phyloP scores from a whole-genome alignment of 92 coral and sea anemone species.

The Phenganax marumi region DNA sequence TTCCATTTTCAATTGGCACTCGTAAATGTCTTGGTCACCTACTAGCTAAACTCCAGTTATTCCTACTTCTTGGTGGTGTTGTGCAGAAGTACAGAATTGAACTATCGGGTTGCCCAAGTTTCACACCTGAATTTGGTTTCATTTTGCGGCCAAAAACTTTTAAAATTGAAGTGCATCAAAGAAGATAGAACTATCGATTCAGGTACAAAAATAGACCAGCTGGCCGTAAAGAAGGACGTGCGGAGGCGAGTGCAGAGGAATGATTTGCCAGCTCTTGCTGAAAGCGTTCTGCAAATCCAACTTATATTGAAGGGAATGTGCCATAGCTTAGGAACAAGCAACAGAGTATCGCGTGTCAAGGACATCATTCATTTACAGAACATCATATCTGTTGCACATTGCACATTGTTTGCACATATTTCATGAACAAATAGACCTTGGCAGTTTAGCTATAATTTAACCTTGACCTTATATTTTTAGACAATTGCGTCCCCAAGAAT shows the following conservation, averaged over 20 bases:
- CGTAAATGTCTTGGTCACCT: conserved; percentile 91
- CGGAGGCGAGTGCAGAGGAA: background rate
- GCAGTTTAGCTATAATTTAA: conserved; percentile 13
- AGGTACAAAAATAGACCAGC: background rate
- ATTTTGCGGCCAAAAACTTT: conserved; percentile 82
- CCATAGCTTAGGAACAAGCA: too few relatives aligned
- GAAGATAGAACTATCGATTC: background rate
- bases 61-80: conserved; percentile 77
- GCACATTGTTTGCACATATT: conserved; percentile 17
- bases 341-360: background rate
- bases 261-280: background rate
- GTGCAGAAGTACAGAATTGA: conserved; percentile 71
- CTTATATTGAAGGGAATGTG: background rate
- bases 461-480: conserved; percentile 12
- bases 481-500: conserved; percentile 17
- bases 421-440: conserved; percentile 23
- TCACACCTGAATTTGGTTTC: conserved; percentile 80
- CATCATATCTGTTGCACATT: background rate
- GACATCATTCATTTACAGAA: background rate
- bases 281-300: background rate
- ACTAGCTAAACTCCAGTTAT: conserved; percentile 77
- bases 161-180: conserved; percentile 62
- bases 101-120: conserved; percentile 62
- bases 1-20: conserved; percentile 89
- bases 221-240: background rate